Percentiles rank a stretch among this genome's conserved stretches.
phyloP scores from a whole-genome alignment of 2,888 invertebrate species.

The Orthosia gothica region DNA sequence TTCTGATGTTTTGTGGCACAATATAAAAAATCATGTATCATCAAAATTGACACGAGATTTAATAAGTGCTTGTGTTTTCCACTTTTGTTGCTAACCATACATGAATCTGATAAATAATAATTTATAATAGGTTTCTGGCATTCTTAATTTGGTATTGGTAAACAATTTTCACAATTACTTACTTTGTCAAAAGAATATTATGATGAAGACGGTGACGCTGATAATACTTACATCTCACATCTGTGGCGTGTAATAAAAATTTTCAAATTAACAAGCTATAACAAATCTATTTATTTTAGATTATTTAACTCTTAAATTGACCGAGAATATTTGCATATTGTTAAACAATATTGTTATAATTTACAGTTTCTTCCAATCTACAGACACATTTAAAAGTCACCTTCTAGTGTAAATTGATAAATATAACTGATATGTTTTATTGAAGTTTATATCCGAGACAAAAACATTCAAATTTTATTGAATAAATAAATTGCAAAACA shows the following conservation, averaged over 20 bases:
- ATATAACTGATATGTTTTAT: not conserved
- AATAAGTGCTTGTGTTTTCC: no score
- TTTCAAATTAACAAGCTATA: not conserved
- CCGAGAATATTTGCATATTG: not conserved
- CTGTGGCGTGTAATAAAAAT: conserved; percentile 35
- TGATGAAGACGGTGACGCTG: not conserved
- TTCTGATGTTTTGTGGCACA: no score
- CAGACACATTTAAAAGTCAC: not conserved
- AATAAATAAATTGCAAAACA: not conserved
- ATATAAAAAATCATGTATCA: not conserved
- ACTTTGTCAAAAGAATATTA: not conserved
- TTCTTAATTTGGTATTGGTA: no score
- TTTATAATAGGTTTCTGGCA: no score
- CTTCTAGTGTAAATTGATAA: not conserved
- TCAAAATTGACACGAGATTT: not conserved
- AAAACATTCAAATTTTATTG: not conserved
- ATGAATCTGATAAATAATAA: no score
- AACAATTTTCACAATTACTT: conserved; percentile 1
- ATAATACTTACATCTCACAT: conserved; percentile 32
- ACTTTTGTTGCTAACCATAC: no score
- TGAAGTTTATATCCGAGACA: no score
- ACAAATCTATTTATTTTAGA: not conserved
- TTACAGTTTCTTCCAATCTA: not conserved
- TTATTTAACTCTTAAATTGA: not conserved
- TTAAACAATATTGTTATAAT: not conserved